These are phyloP conservation scores for Philopedon plagiatum DNA, from an alignment of 2,888 invertebrate genomes.

Conservation along the genomic window DNA sequence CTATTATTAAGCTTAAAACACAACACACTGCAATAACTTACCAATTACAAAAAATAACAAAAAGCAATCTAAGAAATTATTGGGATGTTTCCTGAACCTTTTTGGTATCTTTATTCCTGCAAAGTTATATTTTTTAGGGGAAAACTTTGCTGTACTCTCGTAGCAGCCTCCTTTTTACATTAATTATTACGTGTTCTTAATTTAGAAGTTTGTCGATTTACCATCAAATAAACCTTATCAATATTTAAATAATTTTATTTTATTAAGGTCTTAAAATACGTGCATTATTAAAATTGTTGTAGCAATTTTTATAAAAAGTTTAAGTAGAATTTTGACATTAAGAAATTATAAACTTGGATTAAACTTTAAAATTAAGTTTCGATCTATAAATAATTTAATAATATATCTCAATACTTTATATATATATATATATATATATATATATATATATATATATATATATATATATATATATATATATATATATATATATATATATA, in stretches of 20 bases:
- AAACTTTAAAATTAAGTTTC: no score
- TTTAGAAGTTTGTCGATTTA: slow-evolving; percentile 12
- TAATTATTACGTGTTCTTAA: slow-evolving; percentile 9
- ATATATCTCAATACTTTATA: no score
- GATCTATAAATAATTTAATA: no score
- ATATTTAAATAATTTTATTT: slow-evolving; percentile 10
- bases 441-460: no score
- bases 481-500: no score
- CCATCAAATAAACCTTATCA: slow-evolving; percentile 12
- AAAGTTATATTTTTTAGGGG: slow-evolving; percentile 11
- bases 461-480: no score
- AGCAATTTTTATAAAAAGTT: not conserved
- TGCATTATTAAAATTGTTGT: not conserved
- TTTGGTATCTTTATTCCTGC: slow-evolving; percentile 10
- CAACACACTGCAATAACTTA: not conserved
- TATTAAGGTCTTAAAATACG: not conserved
- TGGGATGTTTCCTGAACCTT: not conserved
- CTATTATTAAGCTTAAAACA: not conserved
- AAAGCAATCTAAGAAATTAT: slow-evolving; percentile 1
- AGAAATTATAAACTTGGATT: no score
- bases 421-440: no score
- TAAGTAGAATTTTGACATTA: no score
- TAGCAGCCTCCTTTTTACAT: slow-evolving; percentile 1
- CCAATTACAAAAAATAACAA: slow-evolving; percentile 9
- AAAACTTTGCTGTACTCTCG: slow-evolving; percentile 1